A percentile compares a stretch with the other conserved stretches of the same genome.
phyloP scores from a whole-genome alignment of 1,140 invertebrate genomes.

The Lepidotrigona ventralis region DNA sequence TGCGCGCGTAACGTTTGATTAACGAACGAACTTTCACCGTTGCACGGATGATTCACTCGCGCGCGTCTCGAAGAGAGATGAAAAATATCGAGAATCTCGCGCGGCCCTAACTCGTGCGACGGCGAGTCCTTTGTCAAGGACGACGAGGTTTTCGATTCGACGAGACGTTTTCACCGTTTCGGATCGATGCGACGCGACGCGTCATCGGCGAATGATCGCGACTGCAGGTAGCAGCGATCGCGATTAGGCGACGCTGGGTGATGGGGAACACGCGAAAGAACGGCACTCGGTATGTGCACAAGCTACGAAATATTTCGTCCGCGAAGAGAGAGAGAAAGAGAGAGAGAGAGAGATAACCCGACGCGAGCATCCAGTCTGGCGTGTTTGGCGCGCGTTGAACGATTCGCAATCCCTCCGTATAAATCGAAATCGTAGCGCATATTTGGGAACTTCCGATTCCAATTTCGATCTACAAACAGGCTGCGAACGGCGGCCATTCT shows the following conservation, averaged over 20 bases:
- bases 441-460: constrained; percentile 47
- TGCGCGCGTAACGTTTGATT: no score
- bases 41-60: not conserved
- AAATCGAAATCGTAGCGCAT: constrained; percentile 35
- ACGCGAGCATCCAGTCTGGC: not conserved
- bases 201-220: not conserved
- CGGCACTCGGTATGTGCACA: not conserved
- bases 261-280: not conserved
- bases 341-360: not conserved
- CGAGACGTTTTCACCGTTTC: not conserved
- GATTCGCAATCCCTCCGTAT: constrained; percentile 38
- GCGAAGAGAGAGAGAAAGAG: not conserved
- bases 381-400: constrained; percentile 17
- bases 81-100: not conserved
- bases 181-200: not conserved
- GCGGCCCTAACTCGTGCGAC: not conserved
- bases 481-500: constrained; percentile 23
- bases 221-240: not conserved
- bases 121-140: not conserved
- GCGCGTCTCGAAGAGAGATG: not conserved
- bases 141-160: not conserved
- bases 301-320: not conserved
- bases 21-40: not conserved
- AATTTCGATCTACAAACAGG: constrained; percentile 51
- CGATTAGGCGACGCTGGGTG: not conserved